Conservation (phyloP, 2,888 invertebrate species). For the Pyrrhosoma nymphula region DNA sequence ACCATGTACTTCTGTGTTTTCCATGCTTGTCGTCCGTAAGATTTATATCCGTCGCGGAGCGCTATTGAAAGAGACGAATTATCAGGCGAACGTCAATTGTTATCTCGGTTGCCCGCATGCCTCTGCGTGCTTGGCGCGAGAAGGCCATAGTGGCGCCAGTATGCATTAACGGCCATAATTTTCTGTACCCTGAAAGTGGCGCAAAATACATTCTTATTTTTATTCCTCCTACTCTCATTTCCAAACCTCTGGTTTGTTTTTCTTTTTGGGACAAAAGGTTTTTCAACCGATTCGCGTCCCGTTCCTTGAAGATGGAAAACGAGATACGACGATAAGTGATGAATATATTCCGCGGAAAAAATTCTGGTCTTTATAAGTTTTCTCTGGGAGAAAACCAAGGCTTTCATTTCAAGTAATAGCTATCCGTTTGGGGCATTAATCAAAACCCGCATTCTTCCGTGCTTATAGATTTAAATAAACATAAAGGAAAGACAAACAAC, state of each 20-base stretch:
- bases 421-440: background rate
- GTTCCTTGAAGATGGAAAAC: background rate
- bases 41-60: slow-evolving; percentile 43
- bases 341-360: slow-evolving; percentile 22
- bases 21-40: background rate
- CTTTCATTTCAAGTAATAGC: slow-evolving; percentile 35
- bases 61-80: background rate
- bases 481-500: slow-evolving; percentile 32
- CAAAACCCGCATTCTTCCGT: background rate
- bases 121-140: slow-evolving; percentile 30
- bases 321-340: background rate
- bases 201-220: background rate
- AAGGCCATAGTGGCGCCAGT: slow-evolving; percentile 20
- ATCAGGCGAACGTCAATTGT: slow-evolving; percentile 37
- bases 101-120: slow-evolving; percentile 44
- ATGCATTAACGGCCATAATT: slow-evolving; percentile 52
- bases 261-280: background rate
- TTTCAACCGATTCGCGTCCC: slow-evolving; percentile 15
- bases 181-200: background rate
- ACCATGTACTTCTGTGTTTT: background rate
- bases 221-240: background rate
- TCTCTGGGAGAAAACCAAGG: background rate
- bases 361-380: background rate
- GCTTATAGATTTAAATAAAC: slow-evolving; percentile 27
- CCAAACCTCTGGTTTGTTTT: background rate